Base-by-base conservation (phyloP, 2,888 invertebrate genomes). In the Coleophora deauratella region DNA sequence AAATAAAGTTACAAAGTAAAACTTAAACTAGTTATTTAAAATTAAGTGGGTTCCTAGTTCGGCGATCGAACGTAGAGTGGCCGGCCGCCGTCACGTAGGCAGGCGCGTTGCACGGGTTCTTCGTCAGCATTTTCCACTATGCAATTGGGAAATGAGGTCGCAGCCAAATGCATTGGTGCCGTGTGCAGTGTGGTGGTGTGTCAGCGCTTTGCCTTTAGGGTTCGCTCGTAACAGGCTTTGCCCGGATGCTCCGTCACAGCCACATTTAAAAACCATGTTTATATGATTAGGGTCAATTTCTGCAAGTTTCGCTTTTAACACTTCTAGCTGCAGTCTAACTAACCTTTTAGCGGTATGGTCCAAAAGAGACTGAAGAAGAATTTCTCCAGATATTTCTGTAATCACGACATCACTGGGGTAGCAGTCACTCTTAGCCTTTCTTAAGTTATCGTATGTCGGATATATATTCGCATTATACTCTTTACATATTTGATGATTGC, bases 231-330 rank as follows among this genome's bases (percentile, higher is more conserved):
- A n/a, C n/a, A n/a, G n/a, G n/a, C 21, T 21, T 21, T 21, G 21
- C 3, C 21, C 21, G 21, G 21, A 21, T 12, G 35, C 35, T 15
- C 40, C 40, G 35, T 40, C 40, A 40, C 40, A 40, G 12, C 40
- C 35, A 35, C 21, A 21, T 6, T 21, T 21, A 21, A 4, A 21
- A 21, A 21, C 3, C 40, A 40, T 15, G 30, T 31, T 8, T 21
- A 13, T 13, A 40, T 27, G n/a, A 9, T 2, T n/a, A 37, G 27
- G n/a, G 9, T 27, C 27, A 37, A 4, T 9, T 37, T 28, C 12
- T 27, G 6, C 27, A 37, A n/a, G 6, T 11, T 28, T 10, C 37
- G n/a, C 27, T 27, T 10, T 7, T 12, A 37, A 7, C 7, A 37
- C 12, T 28, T 37, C 37, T 11, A n/a, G 7, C n/a, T n/a, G 37